Evolutionary conservation across 2,888 invertebrate species (phyloP), one percentile per base, ranked within the genome.

Genomic region (Atrina japonica): DNA sequence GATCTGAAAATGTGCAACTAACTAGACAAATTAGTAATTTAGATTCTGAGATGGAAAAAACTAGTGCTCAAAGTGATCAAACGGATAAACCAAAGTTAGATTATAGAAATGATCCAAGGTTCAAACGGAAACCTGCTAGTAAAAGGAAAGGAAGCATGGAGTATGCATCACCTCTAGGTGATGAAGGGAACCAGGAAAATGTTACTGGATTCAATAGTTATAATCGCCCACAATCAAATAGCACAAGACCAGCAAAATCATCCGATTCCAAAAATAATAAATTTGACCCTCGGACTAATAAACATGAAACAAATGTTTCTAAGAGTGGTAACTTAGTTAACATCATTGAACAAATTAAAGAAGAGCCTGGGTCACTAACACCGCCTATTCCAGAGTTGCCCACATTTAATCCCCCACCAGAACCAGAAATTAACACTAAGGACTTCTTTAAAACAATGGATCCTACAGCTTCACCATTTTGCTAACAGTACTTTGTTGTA

Each of bases 401-500:
- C 25, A 55, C 59, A 21, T 68, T 60, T 65, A 55, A 60, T 40
- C 50, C 72, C 25, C 60, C 75, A 47, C 75, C 73, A 64, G 76
- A 77, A 59, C 73, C 81, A 7, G 82, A 84, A 61, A 81, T 81
- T 59, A 80, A 85, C 30, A 75, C 90, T 25, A 90, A 89, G 76
- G 89, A 89, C 63, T 83, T 89, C 67, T 91, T 91, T 79, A 90
- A 90, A 79, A 88, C 89, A n/a, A 89, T 90, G 64, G 91, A 91
- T 73, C 91, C 91, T 0, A 91, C 91, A 18, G 91, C 90, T 2
- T 91, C 91, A 25, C 91, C 91, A 21, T 91, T 91, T 77, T 90
- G 90, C 73, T 90, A 58, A 49, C 41, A 14, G 18, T n/a, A 21
- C 14, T 11, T 21, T 40, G 23, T 40, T 56, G 3, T 21, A 56